Base-by-base conservation (phyloP, 2,113 vertebrate species). In the Panurus biarmicus region DNA sequence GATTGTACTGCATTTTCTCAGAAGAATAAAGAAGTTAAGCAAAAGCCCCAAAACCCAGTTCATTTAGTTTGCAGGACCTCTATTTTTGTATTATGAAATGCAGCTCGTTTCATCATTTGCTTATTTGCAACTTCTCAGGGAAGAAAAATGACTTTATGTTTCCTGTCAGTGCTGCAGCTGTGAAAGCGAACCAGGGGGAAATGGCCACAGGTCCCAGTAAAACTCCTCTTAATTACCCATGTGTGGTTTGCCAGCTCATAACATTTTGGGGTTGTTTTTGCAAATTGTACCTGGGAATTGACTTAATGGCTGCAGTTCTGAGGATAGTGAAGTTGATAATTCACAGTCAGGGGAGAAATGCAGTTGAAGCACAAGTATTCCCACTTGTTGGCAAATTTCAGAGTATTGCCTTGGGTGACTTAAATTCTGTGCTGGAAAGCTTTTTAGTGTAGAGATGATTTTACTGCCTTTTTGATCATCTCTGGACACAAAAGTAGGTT, bases 71-170 rank as follows among this genome's bases (percentile, higher is more conserved):
- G 50, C 58, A 84, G 77, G 86, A 84, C 40, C 10, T 78, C 42
- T 79, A 0, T 61, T 80, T 80, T 87, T 35, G 29, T 94, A 31
- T 95, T 94, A 42, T 89, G 87, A 94, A 96, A 95, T 74, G 18
- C 69, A 74, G 0, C 35, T 84, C 45, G 47, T 85, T 95, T 91
- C 85, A 21, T 94, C 73, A 94, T 66, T 66, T 91, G 73, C 25
- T 73, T 84, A 45, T 73, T 87, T 94, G 79, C 71, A 94, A 60
- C 57, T 89, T 94, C 69, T 91, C 48, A 80, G 81, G 73, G 77
- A 94, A 85, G 82, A 75, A 24, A 11, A 71, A 26, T 48, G 35
- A 38, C 66, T 80, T 69, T 9, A 87, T 65, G 36, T 84, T 95
- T 96, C 90, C 90, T 95, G 87, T 87, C 53, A 38, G 42, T 35